A percentile compares a stretch with the other conserved stretches of the same genome.
These are phyloP conservation scores for Dinoponera quadriceps DNA, from an alignment of 1,140 invertebrate species.

Conservation along the genomic window DNA sequence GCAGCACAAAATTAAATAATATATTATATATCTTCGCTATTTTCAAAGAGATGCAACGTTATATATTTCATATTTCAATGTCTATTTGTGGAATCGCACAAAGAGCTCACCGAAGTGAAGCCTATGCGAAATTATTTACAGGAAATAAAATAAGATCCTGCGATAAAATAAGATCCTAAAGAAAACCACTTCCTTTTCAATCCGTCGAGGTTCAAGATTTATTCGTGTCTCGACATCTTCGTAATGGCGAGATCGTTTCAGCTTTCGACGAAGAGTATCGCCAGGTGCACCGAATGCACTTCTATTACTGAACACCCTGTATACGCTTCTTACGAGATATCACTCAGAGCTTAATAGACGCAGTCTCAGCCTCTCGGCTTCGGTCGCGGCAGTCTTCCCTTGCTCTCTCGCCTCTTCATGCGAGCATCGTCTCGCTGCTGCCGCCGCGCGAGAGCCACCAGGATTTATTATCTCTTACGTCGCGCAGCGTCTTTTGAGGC, in stretches of 20 bases:
- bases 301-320: not conserved
- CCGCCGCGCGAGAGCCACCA: conserved; percentile 27
- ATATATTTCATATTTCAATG: too few species aligned
- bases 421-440: conserved; percentile 1
- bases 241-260: not conserved
- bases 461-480: conserved; percentile 76
- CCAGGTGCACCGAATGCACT: too few species aligned
- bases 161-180: not conserved
- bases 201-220: not conserved
- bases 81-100: too few species aligned
- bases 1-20: too few species aligned
- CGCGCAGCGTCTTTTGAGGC: conserved; percentile 71
- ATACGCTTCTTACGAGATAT: conserved; percentile 16
- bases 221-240: not conserved
- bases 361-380: conserved; percentile 7
- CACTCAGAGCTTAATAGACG: conserved; percentile 44
- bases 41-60: too few species aligned
- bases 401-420: conserved; percentile 12
- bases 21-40: too few species aligned
- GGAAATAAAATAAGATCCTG: too few species aligned
- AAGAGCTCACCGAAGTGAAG: too few species aligned
- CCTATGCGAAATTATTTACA: too few species aligned
- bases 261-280: not conserved
- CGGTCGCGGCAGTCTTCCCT: not conserved
- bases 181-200: not conserved